Base-by-base conservation (phyloP, 2,113 vertebrate genomes). In the Hippocampus zosterae region DNA sequence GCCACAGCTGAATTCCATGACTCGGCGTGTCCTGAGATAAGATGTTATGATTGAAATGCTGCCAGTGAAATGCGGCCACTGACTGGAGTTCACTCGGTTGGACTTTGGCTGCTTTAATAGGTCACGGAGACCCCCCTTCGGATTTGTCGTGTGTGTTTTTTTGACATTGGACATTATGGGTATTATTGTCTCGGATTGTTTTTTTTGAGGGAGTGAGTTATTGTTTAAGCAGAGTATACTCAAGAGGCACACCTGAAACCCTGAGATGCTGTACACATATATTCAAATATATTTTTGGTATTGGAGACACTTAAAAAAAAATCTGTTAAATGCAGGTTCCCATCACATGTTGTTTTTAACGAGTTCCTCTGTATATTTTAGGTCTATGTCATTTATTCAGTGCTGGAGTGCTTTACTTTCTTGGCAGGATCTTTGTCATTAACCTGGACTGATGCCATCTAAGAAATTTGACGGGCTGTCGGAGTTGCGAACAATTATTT, bases 1-100 rank as follows among this genome's bases (percentile, higher is more conserved):
- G 85, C 83, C 81, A 75, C 85, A 46, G 83, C 74, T 69, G 69
- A 88, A 89, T 89, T 86, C 85, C 85, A 88, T 87, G 88, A 88
- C 71, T 90, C 87, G 81, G 87, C 85, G 63, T 57, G 72, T 83
- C 73, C 59, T 48, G 62, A 84, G 84, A 87, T 89, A 85, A 89
- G 86, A 86, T 87, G 84, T 90, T 88, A 85, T 85, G 87, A 85
- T 85, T 85, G 88, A 85, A 78, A 68, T 73, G 46, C 71, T 78
- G 84, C 88, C 85, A 89, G 53, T 77, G 70, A 88, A 87, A 87
- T 73, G 61, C 83, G 84, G 81, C 77, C 79, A 80, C 72, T 60
- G 70, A 71, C 76, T 37, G 1, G 73, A 79, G 83, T 86, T 85
- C 79, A 87, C 37, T 76, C 81, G 81, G 76, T 80, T 78, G 80